phyloP scores from a whole-genome alignment of 2,888 invertebrate genomes.

The Acleris emargana region DNA sequence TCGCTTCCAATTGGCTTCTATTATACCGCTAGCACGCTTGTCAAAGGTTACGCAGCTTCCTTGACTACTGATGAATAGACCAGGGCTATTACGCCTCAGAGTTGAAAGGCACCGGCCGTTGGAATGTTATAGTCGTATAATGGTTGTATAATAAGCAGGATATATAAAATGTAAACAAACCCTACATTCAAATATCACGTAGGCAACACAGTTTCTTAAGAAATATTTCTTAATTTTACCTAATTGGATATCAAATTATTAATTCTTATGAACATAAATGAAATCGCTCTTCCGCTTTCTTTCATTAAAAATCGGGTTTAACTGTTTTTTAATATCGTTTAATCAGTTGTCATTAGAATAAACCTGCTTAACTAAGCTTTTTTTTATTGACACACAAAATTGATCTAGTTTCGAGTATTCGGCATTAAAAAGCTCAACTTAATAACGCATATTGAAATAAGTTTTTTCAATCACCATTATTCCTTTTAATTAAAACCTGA shows the following conservation, averaged over 20 bases:
- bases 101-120: constrained; percentile 37
- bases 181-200: constrained; percentile 2
- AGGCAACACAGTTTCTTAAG: no score
- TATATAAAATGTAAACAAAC: constrained; percentile 17
- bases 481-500: background rate
- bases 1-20: background rate
- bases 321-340: background rate
- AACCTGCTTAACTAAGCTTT: background rate
- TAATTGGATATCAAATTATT: background rate
- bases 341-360: background rate
- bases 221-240: background rate
- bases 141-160: constrained; percentile 24
- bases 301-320: background rate
- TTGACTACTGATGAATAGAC: constrained; percentile 46
- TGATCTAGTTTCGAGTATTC: no score
- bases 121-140: constrained; percentile 16
- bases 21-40: constrained; percentile 39
- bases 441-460: no score
- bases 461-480: background rate
- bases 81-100: constrained; percentile 20
- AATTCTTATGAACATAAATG: background rate
- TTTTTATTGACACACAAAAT: background rate
- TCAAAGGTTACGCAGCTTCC: constrained; percentile 44
- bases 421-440: no score
- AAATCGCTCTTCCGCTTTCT: background rate